phyloP scores from a whole-genome alignment of 2,797 vertebrate genomes.

The Melanotaenia trifasciata region DNA sequence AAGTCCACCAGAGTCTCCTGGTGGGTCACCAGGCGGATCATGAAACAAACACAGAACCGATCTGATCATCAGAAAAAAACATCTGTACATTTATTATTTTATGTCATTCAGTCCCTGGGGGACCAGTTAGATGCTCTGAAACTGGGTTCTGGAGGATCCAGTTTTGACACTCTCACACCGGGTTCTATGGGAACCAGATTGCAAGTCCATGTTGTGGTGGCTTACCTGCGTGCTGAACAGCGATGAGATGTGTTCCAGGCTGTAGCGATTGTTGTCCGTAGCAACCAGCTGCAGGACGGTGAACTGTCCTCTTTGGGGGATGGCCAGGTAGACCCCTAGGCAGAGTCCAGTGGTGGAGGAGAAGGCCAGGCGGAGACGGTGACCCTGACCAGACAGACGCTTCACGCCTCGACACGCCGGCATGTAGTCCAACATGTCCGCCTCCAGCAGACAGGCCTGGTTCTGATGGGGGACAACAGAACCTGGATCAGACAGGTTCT shows the following conservation, averaged over 20 bases:
- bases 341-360: conserved; percentile 88
- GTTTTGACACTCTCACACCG: no score
- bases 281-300: conserved; percentile 91
- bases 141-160: no score
- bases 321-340: conserved; percentile 88
- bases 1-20: conserved; percentile 94
- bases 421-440: conserved; percentile 91
- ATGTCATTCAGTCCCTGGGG: no score
- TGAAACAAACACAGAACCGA: not conserved
- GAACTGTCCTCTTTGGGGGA: conserved; percentile 91
- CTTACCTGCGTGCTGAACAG: conserved; percentile 90
- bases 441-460: conserved; percentile 92
- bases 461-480: conserved; percentile 71
- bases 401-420: conserved; percentile 87
- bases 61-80: no score
- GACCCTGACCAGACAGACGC: conserved; percentile 82
- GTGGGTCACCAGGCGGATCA: not conserved
- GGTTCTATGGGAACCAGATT: not conserved
- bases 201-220: not conserved
- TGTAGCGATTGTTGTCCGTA: conserved; percentile 89
- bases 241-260: conserved; percentile 92
- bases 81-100: no score
- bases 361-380: conserved; percentile 87
- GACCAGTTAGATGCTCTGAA: no score
- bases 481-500: not conserved